These are phyloP conservation scores for Meta bourneti DNA, from an alignment of 2,888 invertebrate species.

Conservation along the genomic window DNA sequence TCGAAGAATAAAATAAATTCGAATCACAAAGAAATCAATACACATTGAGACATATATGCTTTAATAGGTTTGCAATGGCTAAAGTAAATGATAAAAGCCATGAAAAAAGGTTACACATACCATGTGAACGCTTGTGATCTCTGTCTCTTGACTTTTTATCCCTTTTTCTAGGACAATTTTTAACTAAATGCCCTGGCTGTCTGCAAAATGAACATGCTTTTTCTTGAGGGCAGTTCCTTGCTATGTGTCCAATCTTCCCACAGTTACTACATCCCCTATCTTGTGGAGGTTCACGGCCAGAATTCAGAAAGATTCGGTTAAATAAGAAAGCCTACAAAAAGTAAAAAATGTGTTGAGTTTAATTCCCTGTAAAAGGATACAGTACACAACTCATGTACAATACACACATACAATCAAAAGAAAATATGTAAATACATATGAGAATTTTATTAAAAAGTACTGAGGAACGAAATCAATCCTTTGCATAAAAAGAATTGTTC, in stretches of 20 bases:
- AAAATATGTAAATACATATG: too few relatives aligned
- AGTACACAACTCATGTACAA: too few relatives aligned
- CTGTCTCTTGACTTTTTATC: constrained; percentile 21
- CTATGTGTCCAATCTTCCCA: constrained; percentile 83
- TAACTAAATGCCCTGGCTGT: constrained; percentile 61
- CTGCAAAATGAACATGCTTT: constrained; percentile 48
- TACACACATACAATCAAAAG: too few relatives aligned
- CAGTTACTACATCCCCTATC: constrained; percentile 83
- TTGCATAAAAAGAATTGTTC: too few relatives aligned
- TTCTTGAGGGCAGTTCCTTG: constrained; percentile 69
- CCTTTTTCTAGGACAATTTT: constrained; percentile 71
- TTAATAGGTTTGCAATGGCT: too few relatives aligned
- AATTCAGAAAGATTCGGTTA: constrained; percentile 80
- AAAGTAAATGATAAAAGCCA: too few relatives aligned
- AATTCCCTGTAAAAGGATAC: too few relatives aligned
- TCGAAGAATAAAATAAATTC: too few relatives aligned
- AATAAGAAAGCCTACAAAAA: constrained; percentile 80
- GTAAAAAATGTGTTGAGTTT: background rate
- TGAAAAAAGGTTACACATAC: constrained; percentile 16
- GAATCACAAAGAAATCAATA: too few relatives aligned
- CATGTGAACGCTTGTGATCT: constrained; percentile 34
- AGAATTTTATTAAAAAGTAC: too few relatives aligned
- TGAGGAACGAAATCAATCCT: too few relatives aligned
- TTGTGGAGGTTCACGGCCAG: constrained; percentile 81
- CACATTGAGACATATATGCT: too few relatives aligned